Evolutionary conservation across 2,888 invertebrate genomes (phyloP), one percentile per base, ranked within the genome.

Genomic region (Thereva nobilitata): DNA sequence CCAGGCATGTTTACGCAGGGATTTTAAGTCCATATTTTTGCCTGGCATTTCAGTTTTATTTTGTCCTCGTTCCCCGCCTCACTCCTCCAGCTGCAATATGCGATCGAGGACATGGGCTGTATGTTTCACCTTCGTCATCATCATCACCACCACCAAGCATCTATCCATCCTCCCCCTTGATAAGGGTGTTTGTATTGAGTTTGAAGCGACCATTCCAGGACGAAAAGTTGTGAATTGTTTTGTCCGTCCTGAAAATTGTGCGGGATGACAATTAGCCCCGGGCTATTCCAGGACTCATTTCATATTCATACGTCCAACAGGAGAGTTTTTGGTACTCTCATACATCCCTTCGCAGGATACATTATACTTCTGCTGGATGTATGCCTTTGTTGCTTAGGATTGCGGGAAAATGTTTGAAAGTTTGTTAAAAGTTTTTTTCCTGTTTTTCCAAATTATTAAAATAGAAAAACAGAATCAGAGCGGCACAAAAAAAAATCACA

Each of bases 241-340:
- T 23, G 56, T 47, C 56, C 42, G 56, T 9, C 35, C 12, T 38
- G 47, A 37, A 45, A 37, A 47, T 45, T 59, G 49, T 38, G 61
- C 50, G 55, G 40, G 50, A 61, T 50, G 61, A 61, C 61, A 64
- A 64, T 64, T 64, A 55, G 54, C 64, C 64, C 47, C 45, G 23
- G 64, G 64, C 54, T 37, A 64, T 38, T 64, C 37, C n/a, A 50
- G 61, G 8, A n/a, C 64, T 64, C 64, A 55, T 64, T 64, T 64
- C 54, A 38, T 64, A 64, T 64, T 64, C 64, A 64, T 64, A 41
- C 50, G 61, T 61, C 61, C 47, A n/a, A 50, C 41, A 61, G 49
- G 50, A 34, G 42, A 35, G 40, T 50, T n/a, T n/a, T 10, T 50
- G 37, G 23, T 40, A 8, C n/a, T 53, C 40, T 38, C 23, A 23